Conservation (phyloP, 2,888 invertebrate species). For the Neoaliturus tenellus region DNA sequence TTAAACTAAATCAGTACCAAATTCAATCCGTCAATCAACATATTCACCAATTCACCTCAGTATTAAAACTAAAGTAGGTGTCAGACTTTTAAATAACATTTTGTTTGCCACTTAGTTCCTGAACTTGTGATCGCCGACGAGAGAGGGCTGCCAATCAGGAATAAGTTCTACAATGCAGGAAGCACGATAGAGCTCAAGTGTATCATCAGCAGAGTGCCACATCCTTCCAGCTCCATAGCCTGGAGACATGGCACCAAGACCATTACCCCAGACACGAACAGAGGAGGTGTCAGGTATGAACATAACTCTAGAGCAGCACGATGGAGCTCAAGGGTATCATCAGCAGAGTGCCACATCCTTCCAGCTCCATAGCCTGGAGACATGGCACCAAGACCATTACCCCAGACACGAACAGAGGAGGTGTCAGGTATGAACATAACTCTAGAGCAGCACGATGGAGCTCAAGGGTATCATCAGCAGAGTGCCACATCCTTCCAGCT, state of each 20-base stretch:
- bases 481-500: slow-evolving; percentile 82
- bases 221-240: slow-evolving; percentile 81
- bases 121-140: slow-evolving; percentile 89
- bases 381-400: slow-evolving; percentile 85
- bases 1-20: too few species aligned
- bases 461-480: slow-evolving; percentile 88
- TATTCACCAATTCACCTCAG: too few species aligned
- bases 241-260: slow-evolving; percentile 87
- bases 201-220: slow-evolving; percentile 87
- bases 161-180: slow-evolving; percentile 89
- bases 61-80: not conserved
- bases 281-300: slow-evolving; percentile 86
- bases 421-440: slow-evolving; percentile 79
- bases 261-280: slow-evolving; percentile 86
- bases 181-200: slow-evolving; percentile 89
- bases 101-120: slow-evolving; percentile 78
- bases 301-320: slow-evolving; percentile 74
- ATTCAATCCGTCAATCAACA: too few species aligned
- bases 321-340: slow-evolving; percentile 89
- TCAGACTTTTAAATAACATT: slow-evolving; percentile 58
- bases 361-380: slow-evolving; percentile 84
- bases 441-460: slow-evolving; percentile 81
- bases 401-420: slow-evolving; percentile 87
- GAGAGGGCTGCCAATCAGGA: slow-evolving; percentile 83
- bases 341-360: slow-evolving; percentile 85